phyloP scores from a whole-genome alignment of 2,888 invertebrate species.

The Drosophila peninsularis region DNA sequence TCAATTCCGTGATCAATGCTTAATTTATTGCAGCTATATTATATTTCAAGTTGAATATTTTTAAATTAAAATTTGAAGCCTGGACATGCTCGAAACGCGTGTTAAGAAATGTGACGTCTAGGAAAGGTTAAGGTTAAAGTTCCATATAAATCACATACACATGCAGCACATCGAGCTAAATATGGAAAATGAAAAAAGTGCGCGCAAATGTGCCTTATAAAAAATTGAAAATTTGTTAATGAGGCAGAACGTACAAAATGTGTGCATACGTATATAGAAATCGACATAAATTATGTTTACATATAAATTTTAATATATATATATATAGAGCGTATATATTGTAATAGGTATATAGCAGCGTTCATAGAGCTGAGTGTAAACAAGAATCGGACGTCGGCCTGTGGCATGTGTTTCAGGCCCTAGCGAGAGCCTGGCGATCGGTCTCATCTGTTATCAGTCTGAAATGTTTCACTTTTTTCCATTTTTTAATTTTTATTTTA shows the following conservation, averaged over 20 bases:
- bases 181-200: conserved; percentile 46
- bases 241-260: conserved; percentile 36
- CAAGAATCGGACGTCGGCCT: conserved; percentile 54
- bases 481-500: conserved; percentile 12
- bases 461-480: conserved; percentile 16
- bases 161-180: conserved; percentile 52
- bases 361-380: conserved; percentile 38
- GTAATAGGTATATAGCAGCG: conserved; percentile 22
- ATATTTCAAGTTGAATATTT: no score
- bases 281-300: conserved; percentile 30
- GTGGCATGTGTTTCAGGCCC: conserved; percentile 30
- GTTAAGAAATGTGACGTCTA: conserved; percentile 60
- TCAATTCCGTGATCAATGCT: no score
- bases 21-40: no score
- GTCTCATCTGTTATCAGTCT: conserved; percentile 55
- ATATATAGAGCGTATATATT: conserved; percentile 21
- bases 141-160: conserved; percentile 66
- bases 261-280: background rate
- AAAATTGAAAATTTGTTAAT: conserved; percentile 63
- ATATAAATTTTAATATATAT: conserved; percentile 1
- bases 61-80: conserved; percentile 8
- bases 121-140: conserved; percentile 70
- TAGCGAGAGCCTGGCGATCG: conserved; percentile 34
- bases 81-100: conserved; percentile 55
- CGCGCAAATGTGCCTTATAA: conserved; percentile 16